Percentiles rank a stretch among this genome's conserved stretches.
Evolutionary conservation across 2,797 vertebrate genomes (phyloP).

Genomic region (Scolopax rusticola): DNA sequence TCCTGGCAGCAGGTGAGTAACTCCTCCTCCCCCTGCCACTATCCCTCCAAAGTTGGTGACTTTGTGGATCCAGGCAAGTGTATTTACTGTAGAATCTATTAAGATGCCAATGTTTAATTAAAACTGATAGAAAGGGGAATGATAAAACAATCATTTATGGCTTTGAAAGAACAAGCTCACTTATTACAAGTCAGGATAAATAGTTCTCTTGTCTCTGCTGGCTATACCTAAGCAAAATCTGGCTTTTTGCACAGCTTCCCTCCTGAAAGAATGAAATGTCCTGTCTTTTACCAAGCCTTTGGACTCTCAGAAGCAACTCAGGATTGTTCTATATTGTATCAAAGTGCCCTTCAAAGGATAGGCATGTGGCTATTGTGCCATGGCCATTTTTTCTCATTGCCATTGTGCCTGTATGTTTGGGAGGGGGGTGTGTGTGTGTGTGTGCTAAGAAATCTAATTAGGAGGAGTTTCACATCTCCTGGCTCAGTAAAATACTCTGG

Average conservation of each 20-base stretch:
- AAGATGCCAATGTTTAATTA: not conserved
- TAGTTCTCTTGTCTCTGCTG: not conserved
- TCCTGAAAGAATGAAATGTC: not conserved
- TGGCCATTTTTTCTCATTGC: not conserved
- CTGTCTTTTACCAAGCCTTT: not conserved
- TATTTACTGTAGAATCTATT: not conserved
- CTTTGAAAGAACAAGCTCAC: not conserved
- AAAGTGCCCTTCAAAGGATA: not conserved
- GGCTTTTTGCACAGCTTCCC: not conserved
- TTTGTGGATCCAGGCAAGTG: not conserved
- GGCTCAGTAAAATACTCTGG: not conserved
- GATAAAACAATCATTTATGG: not conserved
- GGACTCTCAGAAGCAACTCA: not conserved
- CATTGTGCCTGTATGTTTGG: not conserved
- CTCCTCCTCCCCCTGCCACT: not conserved
- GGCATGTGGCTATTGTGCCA: not conserved
- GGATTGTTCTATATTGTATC: not conserved
- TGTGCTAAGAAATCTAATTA: conserved; percentile 29
- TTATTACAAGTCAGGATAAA: not conserved
- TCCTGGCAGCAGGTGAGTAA: not conserved
- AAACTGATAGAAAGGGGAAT: not conserved
- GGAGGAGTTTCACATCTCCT: not conserved
- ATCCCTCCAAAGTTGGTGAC: not conserved
- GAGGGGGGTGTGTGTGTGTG: not conserved
- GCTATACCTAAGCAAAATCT: not conserved